Conservation (phyloP, 2,888 invertebrate genomes). For the Physocephala rufipes region DNA sequence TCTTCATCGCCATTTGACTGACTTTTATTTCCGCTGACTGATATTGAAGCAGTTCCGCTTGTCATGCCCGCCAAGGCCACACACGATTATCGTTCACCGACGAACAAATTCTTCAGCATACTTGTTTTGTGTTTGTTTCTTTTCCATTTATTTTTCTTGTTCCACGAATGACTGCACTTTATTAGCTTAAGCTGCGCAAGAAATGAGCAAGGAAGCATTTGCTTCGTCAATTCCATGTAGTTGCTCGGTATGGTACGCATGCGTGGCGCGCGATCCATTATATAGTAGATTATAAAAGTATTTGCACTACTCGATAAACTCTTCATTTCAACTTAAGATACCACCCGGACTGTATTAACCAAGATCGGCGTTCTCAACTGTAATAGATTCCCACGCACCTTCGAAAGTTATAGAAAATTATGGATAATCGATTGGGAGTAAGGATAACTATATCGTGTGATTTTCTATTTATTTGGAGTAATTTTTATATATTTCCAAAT, state of each 20-base stretch:
- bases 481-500: not conserved
- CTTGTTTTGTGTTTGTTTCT: no score
- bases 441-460: slow-evolving; percentile 31
- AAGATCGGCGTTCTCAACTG: not conserved
- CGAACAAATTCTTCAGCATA: not conserved
- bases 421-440: slow-evolving; percentile 54
- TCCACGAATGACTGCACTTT: slow-evolving; percentile 24
- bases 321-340: slow-evolving; percentile 50
- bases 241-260: slow-evolving; percentile 31
- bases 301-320: slow-evolving; percentile 47
- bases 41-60: slow-evolving; percentile 46
- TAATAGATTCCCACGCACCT: not conserved
- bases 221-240: slow-evolving; percentile 26
- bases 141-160: slow-evolving; percentile 1
- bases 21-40: slow-evolving; percentile 45
- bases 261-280: slow-evolving; percentile 21
- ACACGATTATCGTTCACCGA: slow-evolving; percentile 22
- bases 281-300: slow-evolving; percentile 55
- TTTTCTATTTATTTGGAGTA: slow-evolving; percentile 5
- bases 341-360: slow-evolving; percentile 16
- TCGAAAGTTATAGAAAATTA: slow-evolving; percentile 33
- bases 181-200: not conserved
- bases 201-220: slow-evolving; percentile 24
- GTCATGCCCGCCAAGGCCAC: not conserved
- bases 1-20: not conserved